phyloP scores from a whole-genome alignment of 2,888 invertebrate genomes.

The Dinocampus coccinellae region DNA sequence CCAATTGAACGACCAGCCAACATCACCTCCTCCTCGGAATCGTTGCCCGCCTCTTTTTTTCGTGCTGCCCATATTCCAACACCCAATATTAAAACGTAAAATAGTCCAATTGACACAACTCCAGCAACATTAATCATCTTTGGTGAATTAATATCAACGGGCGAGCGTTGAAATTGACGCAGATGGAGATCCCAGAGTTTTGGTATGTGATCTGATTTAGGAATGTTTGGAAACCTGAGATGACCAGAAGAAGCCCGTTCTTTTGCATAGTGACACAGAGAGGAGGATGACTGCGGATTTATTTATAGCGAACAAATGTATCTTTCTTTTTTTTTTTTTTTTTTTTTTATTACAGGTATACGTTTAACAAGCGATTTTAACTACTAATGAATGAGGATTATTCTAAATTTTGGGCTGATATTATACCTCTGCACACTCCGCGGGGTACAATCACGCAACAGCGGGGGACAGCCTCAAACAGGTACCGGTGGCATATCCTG shows the following conservation, averaged over 20 bases:
- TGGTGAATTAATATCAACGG: slow-evolving; percentile 62
- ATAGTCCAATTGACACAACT: slow-evolving; percentile 93
- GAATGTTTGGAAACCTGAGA: slow-evolving; percentile 63
- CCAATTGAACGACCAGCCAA: slow-evolving; percentile 97
- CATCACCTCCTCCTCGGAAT: slow-evolving; percentile 98
- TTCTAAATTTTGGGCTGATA: neutral
- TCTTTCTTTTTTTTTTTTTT: no score
- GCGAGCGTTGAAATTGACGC: slow-evolving; percentile 64
- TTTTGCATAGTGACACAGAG: slow-evolving; percentile 37
- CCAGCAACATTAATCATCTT: slow-evolving; percentile 94
- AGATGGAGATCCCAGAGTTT: slow-evolving; percentile 63
- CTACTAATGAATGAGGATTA: neutral
- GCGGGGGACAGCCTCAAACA: slow-evolving; percentile 69
- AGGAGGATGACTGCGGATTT: neutral
- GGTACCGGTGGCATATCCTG: slow-evolving; percentile 65
- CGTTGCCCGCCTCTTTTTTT: slow-evolving; percentile 90
- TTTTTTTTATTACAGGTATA: neutral
- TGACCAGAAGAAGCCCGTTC: slow-evolving; percentile 30
- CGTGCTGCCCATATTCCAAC: slow-evolving; percentile 98
- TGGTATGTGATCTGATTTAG: slow-evolving; percentile 61
- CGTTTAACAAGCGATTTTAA: neutral
- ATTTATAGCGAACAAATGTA: neutral
- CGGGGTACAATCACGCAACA: slow-evolving; percentile 68
- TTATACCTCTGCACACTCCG: slow-evolving; percentile 66
- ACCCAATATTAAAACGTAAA: slow-evolving; percentile 94